Evolutionary conservation across 2,888 invertebrate genomes (phyloP), one percentile per base, ranked within the genome.

Genomic region (Aplocera efformata): DNA sequence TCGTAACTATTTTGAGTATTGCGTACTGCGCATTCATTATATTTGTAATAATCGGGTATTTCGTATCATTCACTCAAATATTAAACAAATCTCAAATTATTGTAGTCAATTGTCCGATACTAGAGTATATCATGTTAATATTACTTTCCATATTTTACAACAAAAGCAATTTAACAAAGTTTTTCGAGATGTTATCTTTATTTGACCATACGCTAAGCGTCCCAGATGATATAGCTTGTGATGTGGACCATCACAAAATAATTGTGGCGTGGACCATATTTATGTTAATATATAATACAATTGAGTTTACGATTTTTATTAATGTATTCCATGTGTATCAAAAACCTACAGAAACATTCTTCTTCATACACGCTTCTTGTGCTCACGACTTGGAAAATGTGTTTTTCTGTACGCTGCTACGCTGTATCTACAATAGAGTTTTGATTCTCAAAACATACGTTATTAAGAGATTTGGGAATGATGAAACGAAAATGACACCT

Each of bases 181-280:
- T 75, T 1, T 60, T 76, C 7, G 38, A 54, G n/a, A 60, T 65
- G 17, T 35, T 79, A 1, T 54, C 56, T 10, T 45, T 32, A 1
- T 73, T 77, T 23, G 78, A 78, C 45, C 51, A 60, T 7, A 45
- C 42, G 5, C 42, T 80, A n/a, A 72, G 76, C 20, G 65, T 79
- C 9, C 42, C 43, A n/a, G 56, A 64, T 26, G 55, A 72, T n/a
- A 38, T 56, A 3, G 8, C 38, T 0, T 31, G n/a, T n/a, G n/a
- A n/a, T n/a, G n/a, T n/a, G n/a, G n/a, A n/a, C n/a, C n/a, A n/a
- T n/a, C n/a, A n/a, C 0, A 38, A 36, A 1, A 50, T 48, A 11
- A 48, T 55, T 32, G 26, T 58, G 4, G 10, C 49, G 6, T 56
- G 0, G 59, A 22, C 22, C 1, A 58, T 33, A 1, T 9, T 10